These are phyloP conservation scores for Eubasilissa regina DNA, from an alignment of 1,140 invertebrate species.

Conservation along the genomic window DNA sequence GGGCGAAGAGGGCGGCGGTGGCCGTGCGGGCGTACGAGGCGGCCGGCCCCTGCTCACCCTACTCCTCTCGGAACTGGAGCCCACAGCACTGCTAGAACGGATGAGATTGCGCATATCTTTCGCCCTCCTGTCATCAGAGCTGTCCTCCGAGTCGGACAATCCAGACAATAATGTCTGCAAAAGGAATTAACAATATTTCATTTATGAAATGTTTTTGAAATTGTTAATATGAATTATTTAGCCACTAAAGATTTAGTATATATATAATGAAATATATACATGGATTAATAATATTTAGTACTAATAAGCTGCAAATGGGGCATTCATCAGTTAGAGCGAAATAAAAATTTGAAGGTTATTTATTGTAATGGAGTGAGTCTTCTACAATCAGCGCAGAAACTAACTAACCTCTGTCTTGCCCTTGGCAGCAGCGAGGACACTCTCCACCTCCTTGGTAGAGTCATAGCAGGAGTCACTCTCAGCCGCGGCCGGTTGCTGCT, in stretches of 20 bases:
- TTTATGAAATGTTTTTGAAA: too few species aligned
- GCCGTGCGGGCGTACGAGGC: constrained; percentile 43
- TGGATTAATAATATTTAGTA: too few species aligned
- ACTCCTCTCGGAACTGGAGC: constrained; percentile 34
- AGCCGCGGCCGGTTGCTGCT: constrained; percentile 43
- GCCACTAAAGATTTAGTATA: too few species aligned
- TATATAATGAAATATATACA: too few species aligned
- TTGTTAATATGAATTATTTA: too few species aligned
- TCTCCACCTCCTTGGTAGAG: constrained; percentile 68
- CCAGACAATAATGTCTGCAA: constrained; percentile 49
- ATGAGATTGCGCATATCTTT: neutral
- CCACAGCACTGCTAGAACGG: constrained; percentile 9
- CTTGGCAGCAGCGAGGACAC: constrained; percentile 69
- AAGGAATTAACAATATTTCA: too few species aligned
- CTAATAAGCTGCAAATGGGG: too few species aligned
- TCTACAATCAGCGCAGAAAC: too few species aligned
- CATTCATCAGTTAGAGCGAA: too few species aligned
- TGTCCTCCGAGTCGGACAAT: constrained; percentile 52
- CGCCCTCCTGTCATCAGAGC: neutral
- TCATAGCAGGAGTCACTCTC: constrained; percentile 68
- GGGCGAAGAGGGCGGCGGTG: constrained; percentile 53
- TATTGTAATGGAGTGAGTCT: too few species aligned
- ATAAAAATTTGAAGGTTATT: too few species aligned
- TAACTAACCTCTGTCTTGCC: constrained; percentile 63
- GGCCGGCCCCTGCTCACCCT: constrained; percentile 6